phyloP scores from a whole-genome alignment of 2,113 vertebrate genomes.

The Oreamnos americanus region DNA sequence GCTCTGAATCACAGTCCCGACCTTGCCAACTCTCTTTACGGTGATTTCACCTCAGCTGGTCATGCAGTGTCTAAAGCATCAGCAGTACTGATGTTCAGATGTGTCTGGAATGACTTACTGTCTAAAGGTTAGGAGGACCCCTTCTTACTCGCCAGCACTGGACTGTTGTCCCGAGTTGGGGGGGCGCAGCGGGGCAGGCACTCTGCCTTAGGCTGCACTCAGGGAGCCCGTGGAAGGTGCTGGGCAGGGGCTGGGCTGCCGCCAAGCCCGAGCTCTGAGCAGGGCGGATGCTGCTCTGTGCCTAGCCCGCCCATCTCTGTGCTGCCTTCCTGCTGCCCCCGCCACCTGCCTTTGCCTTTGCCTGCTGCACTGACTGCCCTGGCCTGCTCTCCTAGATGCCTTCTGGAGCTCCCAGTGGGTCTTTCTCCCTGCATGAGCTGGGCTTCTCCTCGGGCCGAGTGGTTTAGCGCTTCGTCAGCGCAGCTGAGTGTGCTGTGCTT shows the following conservation, averaged over 20 bases:
- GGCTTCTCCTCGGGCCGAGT: not conserved
- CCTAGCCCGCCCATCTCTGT: not conserved
- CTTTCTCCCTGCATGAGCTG: not conserved
- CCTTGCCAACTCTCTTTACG: not conserved
- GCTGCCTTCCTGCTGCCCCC: not conserved
- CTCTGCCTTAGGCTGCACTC: not conserved
- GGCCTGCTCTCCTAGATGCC: not conserved
- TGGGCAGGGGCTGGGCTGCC: not conserved
- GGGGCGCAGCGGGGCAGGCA: not conserved
- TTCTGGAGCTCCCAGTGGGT: not conserved
- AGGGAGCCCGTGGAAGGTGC: not conserved
- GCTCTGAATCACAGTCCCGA: not conserved
- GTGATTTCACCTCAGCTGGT: rapidly evolving
- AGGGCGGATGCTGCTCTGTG: not conserved
- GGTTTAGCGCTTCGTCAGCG: not conserved
- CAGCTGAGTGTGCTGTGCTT: not conserved
- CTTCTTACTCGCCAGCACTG: not conserved
- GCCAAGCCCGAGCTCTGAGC: not conserved
- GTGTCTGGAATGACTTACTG: not conserved
- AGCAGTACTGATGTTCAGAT: not conserved
- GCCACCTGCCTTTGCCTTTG: not conserved
- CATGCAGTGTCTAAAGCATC: not conserved
- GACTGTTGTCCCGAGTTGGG: not conserved
- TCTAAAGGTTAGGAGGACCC: not conserved
- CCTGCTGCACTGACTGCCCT: not conserved